phyloP scores from a whole-genome alignment of 92 coral and sea anemone genomes.

The Paramuricea clavata region DNA sequence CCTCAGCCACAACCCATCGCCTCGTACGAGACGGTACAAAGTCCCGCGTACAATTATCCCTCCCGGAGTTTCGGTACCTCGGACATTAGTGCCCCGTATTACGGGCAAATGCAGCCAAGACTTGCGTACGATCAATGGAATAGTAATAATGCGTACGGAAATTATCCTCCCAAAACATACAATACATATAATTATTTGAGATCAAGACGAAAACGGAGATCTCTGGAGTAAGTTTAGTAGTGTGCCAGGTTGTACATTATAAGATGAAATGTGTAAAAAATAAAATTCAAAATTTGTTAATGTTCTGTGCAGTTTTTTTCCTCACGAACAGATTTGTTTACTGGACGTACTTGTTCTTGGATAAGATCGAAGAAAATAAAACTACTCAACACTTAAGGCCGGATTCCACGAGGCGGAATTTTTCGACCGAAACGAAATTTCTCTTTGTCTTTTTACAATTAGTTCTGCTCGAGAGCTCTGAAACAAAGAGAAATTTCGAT shows the following conservation, averaged over 20 bases:
- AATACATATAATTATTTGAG: slow-evolving; percentile 30
- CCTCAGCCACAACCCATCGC: slow-evolving; percentile 26
- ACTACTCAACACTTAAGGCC: too few species aligned
- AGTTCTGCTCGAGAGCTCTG: too few species aligned
- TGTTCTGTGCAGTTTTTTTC: too few species aligned
- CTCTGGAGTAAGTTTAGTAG: background rate
- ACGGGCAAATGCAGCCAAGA: slow-evolving; percentile 44
- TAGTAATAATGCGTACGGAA: slow-evolving; percentile 10
- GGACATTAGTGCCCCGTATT: slow-evolving; percentile 17
- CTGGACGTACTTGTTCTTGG: too few species aligned
- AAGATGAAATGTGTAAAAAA: slow-evolving; percentile 1
- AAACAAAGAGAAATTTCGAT: too few species aligned
- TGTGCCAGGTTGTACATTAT: background rate
- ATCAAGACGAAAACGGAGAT: slow-evolving; percentile 19
- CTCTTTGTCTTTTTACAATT: too few species aligned
- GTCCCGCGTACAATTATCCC: slow-evolving; percentile 47
- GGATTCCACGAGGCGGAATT: too few species aligned
- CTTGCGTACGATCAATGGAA: slow-evolving; percentile 28
- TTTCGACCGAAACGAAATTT: too few species aligned
- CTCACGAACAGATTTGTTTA: too few species aligned
- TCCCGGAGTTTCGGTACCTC: slow-evolving; percentile 40
- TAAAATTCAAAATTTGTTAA: background rate
- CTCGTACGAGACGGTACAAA: slow-evolving; percentile 47
- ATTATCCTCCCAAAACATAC: slow-evolving; percentile 10
- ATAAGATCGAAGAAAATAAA: too few species aligned